These are phyloP conservation scores for Enteromius trimaculatus DNA, from an alignment of 2,797 vertebrate species.

Conservation along the genomic window DNA sequence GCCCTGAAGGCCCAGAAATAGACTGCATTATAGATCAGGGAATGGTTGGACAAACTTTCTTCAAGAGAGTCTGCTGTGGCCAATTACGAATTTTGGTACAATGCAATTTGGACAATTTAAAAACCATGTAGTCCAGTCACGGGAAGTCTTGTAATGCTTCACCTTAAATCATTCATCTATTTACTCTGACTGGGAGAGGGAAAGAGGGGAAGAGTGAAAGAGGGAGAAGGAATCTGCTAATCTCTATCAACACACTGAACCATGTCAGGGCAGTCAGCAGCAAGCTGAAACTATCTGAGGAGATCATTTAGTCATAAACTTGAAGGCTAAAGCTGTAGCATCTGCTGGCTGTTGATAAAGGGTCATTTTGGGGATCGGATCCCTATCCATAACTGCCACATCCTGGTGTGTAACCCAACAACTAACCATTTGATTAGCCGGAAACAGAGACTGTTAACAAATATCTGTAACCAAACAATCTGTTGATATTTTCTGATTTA, in stretches of 20 bases:
- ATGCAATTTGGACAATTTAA: conserved; percentile 62
- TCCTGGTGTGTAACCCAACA: conserved; percentile 41
- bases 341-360: conserved; percentile 78
- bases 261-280: conserved; percentile 60
- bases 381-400: conserved; percentile 64
- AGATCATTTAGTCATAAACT: conserved; percentile 73
- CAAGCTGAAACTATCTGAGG: conserved; percentile 71
- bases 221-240: conserved; percentile 63
- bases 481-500: conserved; percentile 21
- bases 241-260: conserved; percentile 66
- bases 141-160: conserved; percentile 6
- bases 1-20: conserved; percentile 56
- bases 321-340: conserved; percentile 62
- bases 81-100: conserved; percentile 64
- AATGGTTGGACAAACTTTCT: conserved; percentile 49
- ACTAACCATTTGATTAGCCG: conserved; percentile 47
- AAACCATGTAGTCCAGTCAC: conserved; percentile 54
- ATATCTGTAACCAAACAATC: conserved; percentile 22
- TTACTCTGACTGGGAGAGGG: conserved; percentile 1
- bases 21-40: conserved; percentile 47
- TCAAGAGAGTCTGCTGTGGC: conserved; percentile 51
- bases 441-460: conserved; percentile 24
- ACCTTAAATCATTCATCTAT: conserved; percentile 39
- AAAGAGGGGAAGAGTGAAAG: background rate
- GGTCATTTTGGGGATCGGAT: conserved; percentile 69